These are phyloP conservation scores for Sebastes cheni DNA, from an alignment of 2,797 vertebrate species.

Conservation along the genomic window DNA sequence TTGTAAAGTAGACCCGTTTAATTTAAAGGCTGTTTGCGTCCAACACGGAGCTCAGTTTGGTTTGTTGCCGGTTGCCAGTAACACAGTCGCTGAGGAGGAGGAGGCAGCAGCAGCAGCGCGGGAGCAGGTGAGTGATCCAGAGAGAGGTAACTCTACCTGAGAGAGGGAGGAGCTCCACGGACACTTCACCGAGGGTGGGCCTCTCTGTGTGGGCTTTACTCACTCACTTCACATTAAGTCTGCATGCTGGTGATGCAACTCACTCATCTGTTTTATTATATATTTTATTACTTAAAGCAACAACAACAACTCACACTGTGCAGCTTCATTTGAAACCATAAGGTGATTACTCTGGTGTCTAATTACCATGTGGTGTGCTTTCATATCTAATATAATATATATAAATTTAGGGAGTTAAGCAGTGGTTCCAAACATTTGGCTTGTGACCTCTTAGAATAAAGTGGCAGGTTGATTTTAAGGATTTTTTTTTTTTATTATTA, in stretches of 20 bases:
- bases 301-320: background rate
- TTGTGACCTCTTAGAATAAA: background rate
- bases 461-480: background rate
- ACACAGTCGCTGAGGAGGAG: conserved; percentile 10
- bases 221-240: background rate
- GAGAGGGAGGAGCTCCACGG: conserved; percentile 59
- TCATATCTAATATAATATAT: background rate
- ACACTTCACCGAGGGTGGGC: background rate
- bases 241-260: background rate
- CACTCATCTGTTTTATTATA: background rate
- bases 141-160: conserved; percentile 73
- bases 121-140: conserved; percentile 52
- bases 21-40: background rate
- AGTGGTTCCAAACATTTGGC: background rate
- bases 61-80: background rate
- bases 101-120: background rate
- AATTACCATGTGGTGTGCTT: background rate
- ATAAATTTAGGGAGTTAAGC: background rate
- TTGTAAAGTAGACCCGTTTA: background rate
- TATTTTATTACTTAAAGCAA: background rate
- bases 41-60: background rate
- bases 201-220: background rate
- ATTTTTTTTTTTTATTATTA: background rate
- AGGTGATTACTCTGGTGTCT: background rate
- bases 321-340: background rate